These are phyloP conservation scores for Drosophila subsilvestris DNA, from an alignment of 2,888 invertebrate genomes.

Conservation along the genomic window DNA sequence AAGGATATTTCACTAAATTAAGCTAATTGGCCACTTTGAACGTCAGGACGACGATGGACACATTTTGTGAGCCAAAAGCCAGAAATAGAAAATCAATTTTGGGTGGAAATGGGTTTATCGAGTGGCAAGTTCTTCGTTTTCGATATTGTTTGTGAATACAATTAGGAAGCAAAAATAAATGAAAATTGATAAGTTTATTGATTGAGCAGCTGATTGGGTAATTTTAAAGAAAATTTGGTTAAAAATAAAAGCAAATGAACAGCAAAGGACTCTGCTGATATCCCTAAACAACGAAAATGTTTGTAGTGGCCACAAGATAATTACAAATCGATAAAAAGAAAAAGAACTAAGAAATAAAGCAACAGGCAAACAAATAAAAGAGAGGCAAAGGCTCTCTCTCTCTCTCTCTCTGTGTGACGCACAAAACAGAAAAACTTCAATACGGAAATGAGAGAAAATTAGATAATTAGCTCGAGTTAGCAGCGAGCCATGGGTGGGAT, in stretches of 20 bases:
- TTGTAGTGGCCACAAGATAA: slow-evolving; percentile 40
- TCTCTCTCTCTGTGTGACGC: too few species aligned
- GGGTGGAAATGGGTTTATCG: not conserved
- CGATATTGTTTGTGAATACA: slow-evolving; percentile 15
- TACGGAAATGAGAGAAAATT: slow-evolving; percentile 46
- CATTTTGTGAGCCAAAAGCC: slow-evolving; percentile 16
- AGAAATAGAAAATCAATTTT: slow-evolving; percentile 26
- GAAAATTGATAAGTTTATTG: slow-evolving; percentile 14
- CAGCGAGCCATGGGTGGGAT: slow-evolving; percentile 3
- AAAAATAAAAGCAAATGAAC: not conserved
- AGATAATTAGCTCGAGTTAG: slow-evolving; percentile 49
- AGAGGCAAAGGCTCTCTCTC: not conserved
- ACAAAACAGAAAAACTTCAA: slow-evolving; percentile 17
- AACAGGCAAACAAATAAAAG: slow-evolving; percentile 20
- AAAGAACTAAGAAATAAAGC: slow-evolving; percentile 14
- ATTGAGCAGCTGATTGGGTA: not conserved
- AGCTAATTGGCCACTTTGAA: slow-evolving; percentile 51
- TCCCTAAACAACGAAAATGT: slow-evolving; percentile 22
- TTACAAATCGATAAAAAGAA: slow-evolving; percentile 54
- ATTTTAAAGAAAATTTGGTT: not conserved
- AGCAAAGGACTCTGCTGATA: not conserved
- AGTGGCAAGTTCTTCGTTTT: slow-evolving; percentile 6
- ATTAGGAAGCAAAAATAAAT: slow-evolving; percentile 2
- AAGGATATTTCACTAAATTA: slow-evolving; percentile 27
- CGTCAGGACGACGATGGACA: slow-evolving; percentile 30